phyloP scores from a whole-genome alignment of 2,113 vertebrate species.

The Cololabis saira region DNA sequence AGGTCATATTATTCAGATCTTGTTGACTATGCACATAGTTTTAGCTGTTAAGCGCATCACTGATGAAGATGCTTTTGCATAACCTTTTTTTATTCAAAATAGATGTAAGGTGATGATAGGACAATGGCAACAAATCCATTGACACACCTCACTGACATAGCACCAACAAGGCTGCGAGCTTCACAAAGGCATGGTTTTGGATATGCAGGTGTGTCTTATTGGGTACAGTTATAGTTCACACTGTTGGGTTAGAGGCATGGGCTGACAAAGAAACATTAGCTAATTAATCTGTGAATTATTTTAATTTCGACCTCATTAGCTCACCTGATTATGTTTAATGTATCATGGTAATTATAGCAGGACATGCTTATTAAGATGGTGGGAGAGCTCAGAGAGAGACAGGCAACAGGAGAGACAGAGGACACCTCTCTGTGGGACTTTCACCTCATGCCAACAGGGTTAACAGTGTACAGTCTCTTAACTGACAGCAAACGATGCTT shows the following conservation, averaged over 20 bases:
- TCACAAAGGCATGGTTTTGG: neutral
- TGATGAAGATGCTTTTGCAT: slow-evolving; percentile 5
- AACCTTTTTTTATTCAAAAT: neutral
- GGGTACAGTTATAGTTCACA: neutral
- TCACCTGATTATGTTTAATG: slow-evolving; percentile 60
- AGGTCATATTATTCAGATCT: neutral
- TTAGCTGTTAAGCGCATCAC: neutral
- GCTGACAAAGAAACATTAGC: slow-evolving; percentile 49
- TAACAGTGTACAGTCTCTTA: slow-evolving; percentile 36
- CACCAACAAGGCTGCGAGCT: neutral
- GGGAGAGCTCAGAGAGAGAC: slow-evolving; percentile 26
- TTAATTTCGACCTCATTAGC: slow-evolving; percentile 56
- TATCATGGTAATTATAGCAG: slow-evolving; percentile 49
- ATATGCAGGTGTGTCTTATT: neutral
- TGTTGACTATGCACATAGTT: neutral
- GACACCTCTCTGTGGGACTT: slow-evolving; percentile 43
- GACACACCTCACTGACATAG: neutral
- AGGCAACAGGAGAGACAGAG: slow-evolving; percentile 35
- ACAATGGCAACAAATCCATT: neutral
- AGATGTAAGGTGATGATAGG: neutral
- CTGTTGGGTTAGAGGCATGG: neutral
- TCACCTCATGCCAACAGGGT: slow-evolving; percentile 36
- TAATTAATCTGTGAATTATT: slow-evolving; percentile 55
- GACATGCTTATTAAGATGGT: slow-evolving; percentile 49
- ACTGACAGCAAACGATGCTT: slow-evolving; percentile 22